Evolutionary conservation across 2,113 vertebrate genomes (phyloP), one percentile per base, ranked within the genome.

Genomic region (Bagarius yarrelli): DNA sequence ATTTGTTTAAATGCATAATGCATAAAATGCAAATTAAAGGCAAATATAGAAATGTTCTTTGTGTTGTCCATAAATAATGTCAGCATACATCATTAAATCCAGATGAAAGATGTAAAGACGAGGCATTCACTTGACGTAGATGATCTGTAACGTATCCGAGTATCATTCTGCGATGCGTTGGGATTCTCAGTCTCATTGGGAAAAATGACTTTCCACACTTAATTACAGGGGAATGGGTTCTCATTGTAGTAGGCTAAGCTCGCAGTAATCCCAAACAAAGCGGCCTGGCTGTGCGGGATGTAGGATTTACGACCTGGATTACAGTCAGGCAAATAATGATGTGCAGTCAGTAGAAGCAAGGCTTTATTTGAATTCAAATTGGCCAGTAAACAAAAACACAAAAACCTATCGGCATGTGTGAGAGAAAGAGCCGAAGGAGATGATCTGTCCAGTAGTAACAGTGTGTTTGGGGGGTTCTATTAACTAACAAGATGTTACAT

Each of bases 291-390:
- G 96, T 93, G 93, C 92, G 94, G 95, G 95, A 94, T 94, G 93
- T 94, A 94, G 95, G 95, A 95, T 96, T 95, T 95, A 94, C 92
- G 92, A 92, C 92, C 92, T 92, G 95, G 95, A 96, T 96, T 96
- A 96, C 91, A 94, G 95, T 94, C 94, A 94, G 93, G 91, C 91
- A 94, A 94, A 96, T 96, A 95, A 96, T 94, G 94, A 94, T 93
- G 95, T 96, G 94, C 95, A 96, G 95, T 94, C 95, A 96, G 94
- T 93, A 95, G 94, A 95, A 94, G 92, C 91, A 90, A 95, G 95
- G 95, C 95, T 95, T 95, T 95, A 98, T 98, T 98, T 95, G 96
- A 95, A 99, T 98, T 99, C 95, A 98, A 98, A 98, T 98, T 95
- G 95, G 95, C 96, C 93, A 90, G 95, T 98, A 98, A 98, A 98